Base-by-base conservation (phyloP, 2,113 vertebrate genomes). In the Lagopus muta region DNA sequence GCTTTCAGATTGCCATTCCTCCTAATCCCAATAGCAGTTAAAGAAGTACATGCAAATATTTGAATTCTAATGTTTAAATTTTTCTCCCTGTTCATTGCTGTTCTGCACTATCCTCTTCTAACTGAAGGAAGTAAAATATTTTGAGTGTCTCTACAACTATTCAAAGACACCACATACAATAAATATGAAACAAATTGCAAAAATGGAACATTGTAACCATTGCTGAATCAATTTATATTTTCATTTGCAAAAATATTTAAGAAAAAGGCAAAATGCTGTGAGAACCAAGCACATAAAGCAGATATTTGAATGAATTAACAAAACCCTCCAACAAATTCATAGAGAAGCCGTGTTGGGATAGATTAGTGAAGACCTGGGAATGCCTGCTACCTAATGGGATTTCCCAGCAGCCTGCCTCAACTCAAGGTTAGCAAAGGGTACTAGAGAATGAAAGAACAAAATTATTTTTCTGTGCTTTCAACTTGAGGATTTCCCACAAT, bases 31-130 rank as follows among this genome's bases (percentile, higher is more conserved):
- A 79, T 54, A 89, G 45, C 14, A 81, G 34, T 27, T 8, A 40
- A 82, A 47, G n/a, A 89, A 7, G 32, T 2, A 66, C 24, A 91
- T 48, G 50, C 13, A 94, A 89, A 79, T 86, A 94, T 94, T 86
- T 91, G 74, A 89, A 85, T 69, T 79, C 38, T 74, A 80, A 43
- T 57, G 27, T 42, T 86, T 50, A 72, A 65, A 36, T 77, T 86
- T 86, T 88, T 86, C 5, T 21, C 21, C 5, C 34, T 15, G 3
- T 38, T 86, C 72, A 22, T 42, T 19, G 11, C 28, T 86, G 34
- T 19, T 27, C 42, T 84, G 25, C 11, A 67, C 13, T 57, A 76
- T 74, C 10, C 7, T 45, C 6, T 86, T 54, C 27, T 18, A 61
- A 3, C 1, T 8, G 15, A 14, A 16, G 25, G 40, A 85, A 65